These are phyloP conservation scores for Cyclophora albipunctata DNA, from an alignment of 2,888 invertebrate species.

Conservation along the genomic window DNA sequence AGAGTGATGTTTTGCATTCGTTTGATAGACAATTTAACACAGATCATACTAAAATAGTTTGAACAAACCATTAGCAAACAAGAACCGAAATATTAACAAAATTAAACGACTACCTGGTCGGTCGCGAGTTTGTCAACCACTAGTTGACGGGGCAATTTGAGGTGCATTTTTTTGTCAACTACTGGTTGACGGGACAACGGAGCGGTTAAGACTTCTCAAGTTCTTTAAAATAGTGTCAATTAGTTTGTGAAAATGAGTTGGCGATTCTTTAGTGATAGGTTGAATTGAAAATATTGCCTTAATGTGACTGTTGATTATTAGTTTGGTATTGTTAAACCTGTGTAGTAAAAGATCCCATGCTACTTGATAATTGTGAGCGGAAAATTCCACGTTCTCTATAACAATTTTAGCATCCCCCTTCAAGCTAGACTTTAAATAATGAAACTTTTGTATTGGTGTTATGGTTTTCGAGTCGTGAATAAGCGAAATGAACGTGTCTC, in stretches of 20 bases:
- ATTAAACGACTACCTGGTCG: too few species aligned
- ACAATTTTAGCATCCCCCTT: slow-evolving; percentile 8
- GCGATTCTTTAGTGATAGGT: slow-evolving; percentile 8
- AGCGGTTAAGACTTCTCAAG: slow-evolving; percentile 13
- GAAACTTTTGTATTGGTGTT: slow-evolving; percentile 14
- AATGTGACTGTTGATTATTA: slow-evolving; percentile 2
- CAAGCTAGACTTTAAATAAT: slow-evolving; percentile 14
- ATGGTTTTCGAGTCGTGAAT: slow-evolving; percentile 10
- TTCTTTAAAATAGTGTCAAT: slow-evolving; percentile 15
- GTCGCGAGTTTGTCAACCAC: too few species aligned
- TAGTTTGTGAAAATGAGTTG: slow-evolving; percentile 9
- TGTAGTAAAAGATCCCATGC: slow-evolving; percentile 13
- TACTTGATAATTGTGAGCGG: slow-evolving; percentile 7
- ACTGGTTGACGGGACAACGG: too few species aligned
- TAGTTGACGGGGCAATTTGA: too few species aligned
- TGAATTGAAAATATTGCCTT: slow-evolving; percentile 1
- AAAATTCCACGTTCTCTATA: slow-evolving; percentile 12
- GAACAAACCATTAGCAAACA: too few species aligned
- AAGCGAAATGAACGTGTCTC: slow-evolving; percentile 12
- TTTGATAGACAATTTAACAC: too few species aligned
- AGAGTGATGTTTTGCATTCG: too few species aligned
- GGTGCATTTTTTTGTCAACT: too few species aligned
- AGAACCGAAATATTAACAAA: too few species aligned
- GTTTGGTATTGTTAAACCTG: slow-evolving; percentile 3
- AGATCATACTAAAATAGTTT: too few species aligned